Percentiles rank a stretch among this genome's conserved stretches.
These are phyloP conservation scores for Lacanobia wlatinum DNA, from an alignment of 2,888 invertebrate species.

Conservation along the genomic window DNA sequence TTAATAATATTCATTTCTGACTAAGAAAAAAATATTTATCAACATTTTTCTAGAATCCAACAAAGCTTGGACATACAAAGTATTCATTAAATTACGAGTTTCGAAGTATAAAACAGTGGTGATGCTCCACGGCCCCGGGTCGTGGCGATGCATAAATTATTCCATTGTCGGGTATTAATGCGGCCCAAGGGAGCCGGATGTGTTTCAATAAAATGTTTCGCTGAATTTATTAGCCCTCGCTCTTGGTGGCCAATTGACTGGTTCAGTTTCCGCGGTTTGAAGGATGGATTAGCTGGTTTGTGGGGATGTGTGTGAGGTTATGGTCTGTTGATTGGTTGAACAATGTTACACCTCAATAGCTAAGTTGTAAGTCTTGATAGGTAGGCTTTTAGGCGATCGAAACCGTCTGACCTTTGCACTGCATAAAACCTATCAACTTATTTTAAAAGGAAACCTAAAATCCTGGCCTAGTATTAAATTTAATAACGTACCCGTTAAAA, in stretches of 20 bases:
- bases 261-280: constrained; percentile 27
- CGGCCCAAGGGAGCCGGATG: constrained; percentile 74
- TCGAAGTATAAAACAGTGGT: constrained; percentile 56
- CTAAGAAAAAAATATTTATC: background rate
- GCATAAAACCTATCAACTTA: too few species aligned
- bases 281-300: constrained; percentile 31
- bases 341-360: background rate
- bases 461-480: too few species aligned
- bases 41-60: constrained; percentile 2
- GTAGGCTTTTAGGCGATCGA: too few species aligned
- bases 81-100: constrained; percentile 54
- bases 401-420: too few species aligned
- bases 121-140: constrained; percentile 57
- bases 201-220: constrained; percentile 80
- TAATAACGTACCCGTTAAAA: too few species aligned
- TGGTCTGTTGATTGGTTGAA: background rate
- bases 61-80: constrained; percentile 32
- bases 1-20: too few species aligned
- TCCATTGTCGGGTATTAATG: constrained; percentile 79
- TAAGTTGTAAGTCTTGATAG: too few species aligned
- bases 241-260: constrained; percentile 45
- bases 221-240: constrained; percentile 67
- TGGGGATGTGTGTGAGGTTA: background rate
- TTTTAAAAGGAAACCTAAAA: too few species aligned
- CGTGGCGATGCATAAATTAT: constrained; percentile 86